A percentile compares a stretch with the other conserved stretches of the same genome.
These are phyloP conservation scores for Lysiphlebus fabarum DNA, from an alignment of 1,140 invertebrate species.

Conservation along the genomic window DNA sequence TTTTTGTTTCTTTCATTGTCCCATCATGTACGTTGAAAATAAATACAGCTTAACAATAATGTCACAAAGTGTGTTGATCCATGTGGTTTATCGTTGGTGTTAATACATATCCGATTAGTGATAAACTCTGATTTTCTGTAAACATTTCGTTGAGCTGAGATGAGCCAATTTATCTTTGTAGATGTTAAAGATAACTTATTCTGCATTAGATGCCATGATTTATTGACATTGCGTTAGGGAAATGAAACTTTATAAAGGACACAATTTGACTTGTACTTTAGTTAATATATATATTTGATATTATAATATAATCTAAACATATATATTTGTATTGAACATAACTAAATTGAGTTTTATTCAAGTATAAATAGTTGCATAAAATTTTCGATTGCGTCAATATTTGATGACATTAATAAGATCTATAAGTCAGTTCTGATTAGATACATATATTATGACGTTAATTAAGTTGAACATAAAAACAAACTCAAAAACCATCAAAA, in stretches of 20 bases:
- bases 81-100: background rate
- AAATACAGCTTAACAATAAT: too few species aligned
- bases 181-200: constrained; percentile 1
- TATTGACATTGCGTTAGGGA: constrained; percentile 1
- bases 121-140: constrained; percentile 1
- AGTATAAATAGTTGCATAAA: background rate
- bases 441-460: too few species aligned
- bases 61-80: too few species aligned
- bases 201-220: constrained; percentile 15
- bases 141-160: constrained; percentile 11
- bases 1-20: too few species aligned
- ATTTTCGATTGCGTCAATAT: background rate
- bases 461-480: too few species aligned
- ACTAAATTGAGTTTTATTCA: background rate
- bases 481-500: too few species aligned
- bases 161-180: constrained; percentile 11
- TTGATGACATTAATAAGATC: too few species aligned
- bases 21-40: too few species aligned
- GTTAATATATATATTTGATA: too few species aligned
- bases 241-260: too few species aligned
- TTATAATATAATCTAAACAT: background rate
- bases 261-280: too few species aligned
- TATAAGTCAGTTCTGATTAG: too few species aligned
- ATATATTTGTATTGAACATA: background rate
- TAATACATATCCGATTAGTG: constrained; percentile 13